A percentile compares a stretch with the other conserved stretches of the same genome.
phyloP scores from a whole-genome alignment of 2,888 invertebrate species.

The Trachelus iudaicus region DNA sequence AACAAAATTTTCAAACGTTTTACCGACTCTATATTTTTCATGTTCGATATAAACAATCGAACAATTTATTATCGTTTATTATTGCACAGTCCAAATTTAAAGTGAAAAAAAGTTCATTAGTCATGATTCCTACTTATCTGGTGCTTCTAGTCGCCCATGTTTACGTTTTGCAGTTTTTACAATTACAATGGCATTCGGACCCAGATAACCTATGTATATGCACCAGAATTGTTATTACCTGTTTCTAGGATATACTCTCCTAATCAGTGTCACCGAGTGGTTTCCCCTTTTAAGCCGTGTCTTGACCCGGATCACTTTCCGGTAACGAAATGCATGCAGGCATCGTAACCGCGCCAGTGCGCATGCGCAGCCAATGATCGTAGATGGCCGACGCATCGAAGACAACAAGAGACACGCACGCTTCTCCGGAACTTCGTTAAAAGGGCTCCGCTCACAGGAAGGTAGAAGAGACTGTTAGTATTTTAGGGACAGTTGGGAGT shows the following conservation, averaged over 20 bases:
- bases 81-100: too few species aligned
- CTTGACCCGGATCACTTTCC: too few species aligned
- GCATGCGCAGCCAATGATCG: neutral
- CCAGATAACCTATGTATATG: too few species aligned
- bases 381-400: neutral
- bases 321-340: too few species aligned
- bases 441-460: slow-evolving; percentile 52
- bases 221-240: slow-evolving; percentile 11
- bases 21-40: too few species aligned
- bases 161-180: neutral
- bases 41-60: too few species aligned
- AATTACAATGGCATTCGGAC: too few species aligned
- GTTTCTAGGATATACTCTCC: slow-evolving; percentile 31
- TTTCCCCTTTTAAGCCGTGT: slow-evolving; percentile 30
- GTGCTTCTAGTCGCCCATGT: neutral
- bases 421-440: slow-evolving; percentile 39
- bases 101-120: too few species aligned
- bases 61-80: too few species aligned
- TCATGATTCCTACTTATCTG: neutral
- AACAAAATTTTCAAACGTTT: too few species aligned
- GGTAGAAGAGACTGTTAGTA: slow-evolving; percentile 41
- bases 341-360: too few species aligned
- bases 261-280: slow-evolving; percentile 40
- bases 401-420: slow-evolving; percentile 2
- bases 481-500: slow-evolving; percentile 39